These are phyloP conservation scores for Brachionus angularis DNA, from an alignment of 1,140 invertebrate genomes.

Conservation along the genomic window DNA sequence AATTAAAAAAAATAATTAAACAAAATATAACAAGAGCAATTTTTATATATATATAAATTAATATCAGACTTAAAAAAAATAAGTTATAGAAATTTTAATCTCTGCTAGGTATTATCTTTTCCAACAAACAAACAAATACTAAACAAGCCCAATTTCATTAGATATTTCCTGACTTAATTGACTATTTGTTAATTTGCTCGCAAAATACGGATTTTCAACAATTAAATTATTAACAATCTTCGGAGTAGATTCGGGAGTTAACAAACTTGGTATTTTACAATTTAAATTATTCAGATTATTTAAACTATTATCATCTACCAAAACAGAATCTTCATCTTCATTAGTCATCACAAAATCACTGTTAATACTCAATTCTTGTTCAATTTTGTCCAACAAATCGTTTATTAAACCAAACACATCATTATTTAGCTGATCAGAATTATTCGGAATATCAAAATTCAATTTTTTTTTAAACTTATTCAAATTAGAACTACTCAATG, in stretches of 20 bases:
- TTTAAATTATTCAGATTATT: too few relatives aligned
- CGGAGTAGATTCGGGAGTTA: slow-evolving; percentile 16
- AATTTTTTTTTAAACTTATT: slow-evolving; percentile 20
- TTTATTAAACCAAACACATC: not conserved
- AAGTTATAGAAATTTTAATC: too few relatives aligned
- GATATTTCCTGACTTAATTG: slow-evolving; percentile 30
- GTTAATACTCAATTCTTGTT: not conserved
- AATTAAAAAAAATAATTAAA: too few relatives aligned
- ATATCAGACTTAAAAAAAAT: too few relatives aligned
- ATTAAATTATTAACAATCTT: not conserved
- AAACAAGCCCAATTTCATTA: not conserved
- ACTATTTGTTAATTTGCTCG: slow-evolving; percentile 16
- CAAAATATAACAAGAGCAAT: too few relatives aligned
- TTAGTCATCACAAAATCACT: too few relatives aligned
- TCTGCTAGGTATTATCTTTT: too few relatives aligned
- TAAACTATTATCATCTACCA: too few relatives aligned
- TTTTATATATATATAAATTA: too few relatives aligned
- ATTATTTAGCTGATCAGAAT: not conserved
- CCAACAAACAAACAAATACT: not conserved
- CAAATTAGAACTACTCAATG: too few relatives aligned
- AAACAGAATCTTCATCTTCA: not conserved
- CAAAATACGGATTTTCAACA: not conserved
- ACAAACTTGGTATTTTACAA: not conserved
- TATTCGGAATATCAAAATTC: too few relatives aligned
- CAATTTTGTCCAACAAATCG: not conserved